phyloP scores from a whole-genome alignment of 2,888 invertebrate species.

The Drosophila suboccidentalis region DNA sequence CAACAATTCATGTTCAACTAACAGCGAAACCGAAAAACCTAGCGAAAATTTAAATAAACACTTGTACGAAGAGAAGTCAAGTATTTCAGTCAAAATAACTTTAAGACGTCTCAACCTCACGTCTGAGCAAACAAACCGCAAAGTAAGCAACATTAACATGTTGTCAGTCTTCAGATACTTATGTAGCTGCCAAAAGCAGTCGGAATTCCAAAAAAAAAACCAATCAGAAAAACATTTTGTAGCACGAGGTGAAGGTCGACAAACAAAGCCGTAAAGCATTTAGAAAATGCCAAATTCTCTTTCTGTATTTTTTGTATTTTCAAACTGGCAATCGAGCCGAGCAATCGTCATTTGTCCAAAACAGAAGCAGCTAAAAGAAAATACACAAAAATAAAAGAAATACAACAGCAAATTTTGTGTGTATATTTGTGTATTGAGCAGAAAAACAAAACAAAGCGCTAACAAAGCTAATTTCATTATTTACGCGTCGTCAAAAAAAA shows the following conservation, averaged over 20 bases:
- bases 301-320: conserved; percentile 28
- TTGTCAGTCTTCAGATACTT: conserved; percentile 29
- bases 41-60: not conserved
- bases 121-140: conserved; percentile 15
- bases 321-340: conserved; percentile 12
- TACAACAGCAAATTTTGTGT: conserved; percentile 18
- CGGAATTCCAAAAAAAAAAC: conserved; percentile 9
- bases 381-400: conserved; percentile 12
- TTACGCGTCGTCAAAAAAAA: conserved; percentile 62
- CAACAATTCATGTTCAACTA: not conserved
- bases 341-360: conserved; percentile 28
- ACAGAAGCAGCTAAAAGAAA: conserved; percentile 36
- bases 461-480: conserved; percentile 74
- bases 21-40: not conserved
- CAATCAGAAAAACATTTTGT: conserved; percentile 17
- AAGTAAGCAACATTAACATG: conserved; percentile 19
- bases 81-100: not conserved
- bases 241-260: conserved; percentile 74
- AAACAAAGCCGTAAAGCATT: conserved; percentile 53
- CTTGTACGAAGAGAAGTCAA: not conserved
- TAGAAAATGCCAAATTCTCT: conserved; percentile 46
- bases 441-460: conserved; percentile 58
- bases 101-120: not conserved
- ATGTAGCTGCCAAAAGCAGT: conserved; percentile 6
- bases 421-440: conserved; percentile 18